Conservation (phyloP, 1,140 invertebrate genomes). For the Papilio aristodemus region DNA sequence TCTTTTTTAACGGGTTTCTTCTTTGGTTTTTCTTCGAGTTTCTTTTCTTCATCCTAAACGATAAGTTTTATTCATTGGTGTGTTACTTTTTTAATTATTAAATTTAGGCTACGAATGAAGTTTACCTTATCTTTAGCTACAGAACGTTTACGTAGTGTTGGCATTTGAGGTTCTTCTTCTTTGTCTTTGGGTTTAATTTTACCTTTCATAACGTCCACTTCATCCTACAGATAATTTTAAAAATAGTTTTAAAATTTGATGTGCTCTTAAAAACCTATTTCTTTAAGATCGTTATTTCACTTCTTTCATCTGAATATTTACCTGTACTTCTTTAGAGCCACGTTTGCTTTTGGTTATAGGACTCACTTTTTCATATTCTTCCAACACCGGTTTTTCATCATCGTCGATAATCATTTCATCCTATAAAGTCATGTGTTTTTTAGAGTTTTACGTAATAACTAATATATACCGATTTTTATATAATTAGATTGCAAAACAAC, state of each 20-base stretch:
- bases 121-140: constrained; percentile 73
- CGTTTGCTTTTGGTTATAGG: constrained; percentile 74
- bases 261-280: not conserved
- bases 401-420: constrained; percentile 55
- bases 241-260: not conserved
- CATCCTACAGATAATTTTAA: constrained; percentile 61
- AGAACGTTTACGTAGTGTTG: constrained; percentile 65
- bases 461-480: not conserved
- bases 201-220: constrained; percentile 68
- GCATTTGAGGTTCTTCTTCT: constrained; percentile 67
- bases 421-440: constrained; percentile 41
- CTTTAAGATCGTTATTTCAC: not conserved
- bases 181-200: constrained; percentile 75
- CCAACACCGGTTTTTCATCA: constrained; percentile 70
- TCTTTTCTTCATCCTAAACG: constrained; percentile 70
- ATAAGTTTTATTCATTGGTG: constrained; percentile 33
- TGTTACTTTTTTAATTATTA: not conserved
- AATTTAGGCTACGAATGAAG: not conserved
- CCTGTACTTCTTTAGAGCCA: constrained; percentile 68
- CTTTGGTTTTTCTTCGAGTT: constrained; percentile 73
- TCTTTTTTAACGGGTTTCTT: constrained; percentile 66
- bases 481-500: not conserved
- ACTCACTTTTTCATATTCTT: constrained; percentile 75
- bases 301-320: constrained; percentile 41
- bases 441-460: not conserved